These are phyloP conservation scores for Ficedula albicollis DNA, from an alignment of 2,797 vertebrate genomes.

Conservation along the genomic window DNA sequence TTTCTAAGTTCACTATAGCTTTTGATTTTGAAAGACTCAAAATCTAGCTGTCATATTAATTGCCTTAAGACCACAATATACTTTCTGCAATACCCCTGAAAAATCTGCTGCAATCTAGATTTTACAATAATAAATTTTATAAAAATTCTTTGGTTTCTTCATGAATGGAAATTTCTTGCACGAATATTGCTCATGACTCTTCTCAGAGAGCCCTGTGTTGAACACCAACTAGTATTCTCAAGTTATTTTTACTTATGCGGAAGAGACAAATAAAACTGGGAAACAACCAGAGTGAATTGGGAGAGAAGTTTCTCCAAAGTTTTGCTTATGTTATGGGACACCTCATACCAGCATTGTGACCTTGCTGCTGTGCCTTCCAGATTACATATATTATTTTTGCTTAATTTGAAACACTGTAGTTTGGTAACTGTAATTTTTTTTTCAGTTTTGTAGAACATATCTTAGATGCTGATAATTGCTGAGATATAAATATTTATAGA, in stretches of 20 bases:
- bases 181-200: not conserved
- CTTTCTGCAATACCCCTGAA: not conserved
- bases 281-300: not conserved
- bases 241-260: not conserved
- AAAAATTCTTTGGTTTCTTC: not conserved
- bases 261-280: not conserved
- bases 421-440: not conserved
- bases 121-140: not conserved
- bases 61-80: not conserved
- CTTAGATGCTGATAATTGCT: not conserved
- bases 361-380: not conserved
- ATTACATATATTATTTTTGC: not conserved
- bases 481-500: not conserved
- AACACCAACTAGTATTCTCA: not conserved
- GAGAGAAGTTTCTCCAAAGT: not conserved
- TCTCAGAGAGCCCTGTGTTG: not conserved
- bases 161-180: not conserved
- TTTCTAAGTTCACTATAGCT: not conserved
- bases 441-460: not conserved
- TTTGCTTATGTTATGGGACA: accelerated
- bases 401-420: not conserved
- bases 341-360: not conserved
- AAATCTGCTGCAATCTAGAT: not conserved
- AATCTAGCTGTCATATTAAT: not conserved
- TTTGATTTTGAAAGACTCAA: not conserved